A percentile compares a stretch with the other conserved stretches of the same genome.
Evolutionary conservation across 2,113 vertebrate species (phyloP).

Genomic region (Cyprinodon variegatus): DNA sequence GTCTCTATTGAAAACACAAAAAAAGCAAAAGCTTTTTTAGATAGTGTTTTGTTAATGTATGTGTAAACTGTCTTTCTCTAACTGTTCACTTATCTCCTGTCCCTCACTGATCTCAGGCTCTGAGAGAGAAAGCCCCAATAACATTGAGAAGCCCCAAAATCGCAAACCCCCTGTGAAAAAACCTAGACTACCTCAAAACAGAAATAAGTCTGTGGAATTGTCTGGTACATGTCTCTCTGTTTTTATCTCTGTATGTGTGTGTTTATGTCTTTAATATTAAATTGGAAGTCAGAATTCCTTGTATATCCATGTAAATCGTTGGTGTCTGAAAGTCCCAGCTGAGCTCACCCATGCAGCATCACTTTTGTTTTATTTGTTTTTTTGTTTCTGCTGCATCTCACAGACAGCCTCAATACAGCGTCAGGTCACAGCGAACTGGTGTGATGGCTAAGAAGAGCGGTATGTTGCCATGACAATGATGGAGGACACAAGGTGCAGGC

Average conservation of each 20-base stretch:
- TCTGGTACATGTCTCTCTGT: constrained; percentile 75
- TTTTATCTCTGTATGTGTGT: constrained; percentile 44
- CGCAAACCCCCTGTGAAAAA: constrained; percentile 82
- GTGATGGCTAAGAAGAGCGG: constrained; percentile 50
- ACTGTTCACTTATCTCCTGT: constrained; percentile 62
- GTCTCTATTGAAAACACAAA: neutral
- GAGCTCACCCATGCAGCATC: neutral
- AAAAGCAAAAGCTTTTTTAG: neutral
- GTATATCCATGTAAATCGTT: neutral
- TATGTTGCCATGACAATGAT: constrained; percentile 55
- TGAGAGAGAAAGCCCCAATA: constrained; percentile 78
- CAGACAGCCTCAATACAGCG: constrained; percentile 71
- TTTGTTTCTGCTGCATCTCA: neutral
- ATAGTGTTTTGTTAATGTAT: constrained; percentile 24
- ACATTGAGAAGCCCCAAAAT: constrained; percentile 78
- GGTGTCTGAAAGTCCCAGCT: neutral
- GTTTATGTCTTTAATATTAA: constrained; percentile 13
- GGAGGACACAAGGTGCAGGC: constrained; percentile 26
- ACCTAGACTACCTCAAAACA: constrained; percentile 81
- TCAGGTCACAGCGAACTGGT: constrained; percentile 69
- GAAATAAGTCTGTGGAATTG: constrained; percentile 79
- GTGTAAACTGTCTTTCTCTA: constrained; percentile 52
- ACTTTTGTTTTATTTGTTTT: neutral
- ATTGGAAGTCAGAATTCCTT: neutral
- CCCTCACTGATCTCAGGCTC: constrained; percentile 71